These are phyloP conservation scores for Drosophila parthenogenetica DNA, from an alignment of 2,888 invertebrate species.

Conservation along the genomic window DNA sequence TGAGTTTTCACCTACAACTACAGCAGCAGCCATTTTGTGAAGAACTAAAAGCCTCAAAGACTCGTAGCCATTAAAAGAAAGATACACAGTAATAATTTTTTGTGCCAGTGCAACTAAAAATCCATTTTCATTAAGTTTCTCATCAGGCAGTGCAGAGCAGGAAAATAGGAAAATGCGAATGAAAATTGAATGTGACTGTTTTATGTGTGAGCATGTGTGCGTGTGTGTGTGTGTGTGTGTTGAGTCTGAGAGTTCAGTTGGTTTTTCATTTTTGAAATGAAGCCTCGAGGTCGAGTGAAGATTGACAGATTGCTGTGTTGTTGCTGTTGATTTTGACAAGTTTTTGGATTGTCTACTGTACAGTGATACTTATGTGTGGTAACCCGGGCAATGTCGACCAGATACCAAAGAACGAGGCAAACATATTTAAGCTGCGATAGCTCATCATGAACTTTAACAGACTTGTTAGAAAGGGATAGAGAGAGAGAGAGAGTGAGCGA, in stretches of 20 bases:
- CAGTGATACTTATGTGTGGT: slow-evolving; percentile 24
- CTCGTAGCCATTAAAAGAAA: not conserved
- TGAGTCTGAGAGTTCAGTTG: slow-evolving; percentile 19
- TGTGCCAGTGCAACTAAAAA: slow-evolving; percentile 47
- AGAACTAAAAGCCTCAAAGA: not conserved
- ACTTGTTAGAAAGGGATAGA: not conserved
- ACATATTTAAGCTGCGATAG: slow-evolving; percentile 23
- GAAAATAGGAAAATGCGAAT: not conserved
- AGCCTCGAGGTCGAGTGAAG: slow-evolving; percentile 14
- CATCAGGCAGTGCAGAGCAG: not conserved
- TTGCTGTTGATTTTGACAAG: slow-evolving; percentile 40
- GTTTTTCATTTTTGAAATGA: slow-evolving; percentile 26
- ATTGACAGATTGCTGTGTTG: slow-evolving; percentile 52
- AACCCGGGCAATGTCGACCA: slow-evolving; percentile 39
- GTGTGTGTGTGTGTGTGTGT: slow-evolving; percentile 2
- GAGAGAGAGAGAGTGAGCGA: not conserved
- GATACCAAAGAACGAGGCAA: slow-evolving; percentile 1
- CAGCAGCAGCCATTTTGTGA: not conserved
- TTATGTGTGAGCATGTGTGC: too few species aligned
- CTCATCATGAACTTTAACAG: slow-evolving; percentile 37
- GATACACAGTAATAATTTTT: slow-evolving; percentile 1
- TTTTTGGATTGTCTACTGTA: slow-evolving; percentile 15
- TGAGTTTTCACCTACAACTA: not conserved
- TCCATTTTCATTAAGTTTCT: slow-evolving; percentile 66
- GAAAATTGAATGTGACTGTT: not conserved